Base-by-base conservation (phyloP, 2,888 invertebrate species). In the Eupithecia subumbrata region DNA sequence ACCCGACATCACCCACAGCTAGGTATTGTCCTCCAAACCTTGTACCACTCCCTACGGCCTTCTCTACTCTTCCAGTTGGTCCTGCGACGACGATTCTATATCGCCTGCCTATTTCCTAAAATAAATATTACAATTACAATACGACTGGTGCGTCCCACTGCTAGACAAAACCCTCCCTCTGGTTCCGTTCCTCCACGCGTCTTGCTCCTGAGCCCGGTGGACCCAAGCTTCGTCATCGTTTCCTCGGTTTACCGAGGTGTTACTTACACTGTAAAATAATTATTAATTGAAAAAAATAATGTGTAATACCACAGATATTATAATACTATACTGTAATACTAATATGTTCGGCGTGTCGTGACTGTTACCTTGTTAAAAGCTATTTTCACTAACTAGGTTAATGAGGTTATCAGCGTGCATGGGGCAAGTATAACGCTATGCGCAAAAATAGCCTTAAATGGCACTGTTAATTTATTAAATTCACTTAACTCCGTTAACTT, bases 311-410 rank as follows among this genome's bases (percentile, higher is more conserved):
- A n/a, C n/a, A n/a, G n/a, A n/a, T n/a, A n/a, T n/a, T n/a, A n/a
- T n/a, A n/a, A n/a, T n/a, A n/a, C n/a, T n/a, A n/a, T n/a, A n/a
- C n/a, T n/a, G n/a, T n/a, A n/a, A n/a, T n/a, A n/a, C n/a, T n/a
- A n/a, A n/a, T 30, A 64, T 34, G 22, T 34, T 30, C 18, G 0
- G 30, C 34, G 9, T 64, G 34, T 40, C 74, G 72, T 75, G 71
- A 64, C 70, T 72, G 18, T 68, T 72, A 69, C 72, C 66, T 77
- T 72, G 69, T 74, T 75, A 76, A 76, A 77, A 40, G 78, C 72
- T 76, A 77, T 78, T 76, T 74, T 73, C 77, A 78, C 72, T 69
- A 78, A 81, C 73, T 79, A 73, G 81, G 78, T 81, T 79, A 79
- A 78, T 79, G 76, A 76, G 79, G 69, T 73, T 78, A 76, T 40